Conservation (phyloP, 2,797 vertebrate genomes). For the Liparis tanakae region DNA sequence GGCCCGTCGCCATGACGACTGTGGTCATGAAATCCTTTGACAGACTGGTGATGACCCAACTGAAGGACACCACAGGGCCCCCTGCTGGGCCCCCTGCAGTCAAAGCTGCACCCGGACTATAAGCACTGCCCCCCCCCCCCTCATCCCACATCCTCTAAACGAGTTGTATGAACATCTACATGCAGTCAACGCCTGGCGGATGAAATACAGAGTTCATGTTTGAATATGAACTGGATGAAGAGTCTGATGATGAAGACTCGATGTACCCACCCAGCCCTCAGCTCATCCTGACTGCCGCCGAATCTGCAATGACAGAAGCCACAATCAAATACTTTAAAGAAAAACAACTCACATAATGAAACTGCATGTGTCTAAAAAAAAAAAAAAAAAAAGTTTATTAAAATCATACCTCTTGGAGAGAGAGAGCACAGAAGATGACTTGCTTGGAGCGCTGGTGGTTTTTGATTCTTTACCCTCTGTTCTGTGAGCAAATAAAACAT, state of each 20-base stretch:
- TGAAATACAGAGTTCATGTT: too few species aligned
- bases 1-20: too few species aligned
- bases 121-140: too few species aligned
- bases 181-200: too few species aligned
- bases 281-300: slow-evolving; percentile 57
- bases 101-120: too few species aligned
- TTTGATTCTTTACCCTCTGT: slow-evolving; percentile 31
- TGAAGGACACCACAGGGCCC: too few species aligned
- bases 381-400: not conserved
- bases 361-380: not conserved
- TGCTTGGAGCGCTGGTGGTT: slow-evolving; percentile 32
- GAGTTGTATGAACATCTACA: too few species aligned
- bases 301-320: slow-evolving; percentile 70
- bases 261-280: slow-evolving; percentile 65
- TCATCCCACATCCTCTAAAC: too few species aligned
- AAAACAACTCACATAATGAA: too few species aligned
- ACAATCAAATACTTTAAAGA: not conserved
- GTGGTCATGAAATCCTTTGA: too few species aligned
- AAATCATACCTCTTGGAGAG: slow-evolving; percentile 73
- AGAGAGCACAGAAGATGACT: slow-evolving; percentile 65
- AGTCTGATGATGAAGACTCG: not conserved
- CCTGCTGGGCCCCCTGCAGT: too few species aligned
- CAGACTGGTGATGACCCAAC: too few species aligned
- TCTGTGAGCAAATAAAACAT: slow-evolving; percentile 31
- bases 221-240: not conserved